Conservation (phyloP, 2,888 invertebrate species). For the Adelphocoris suturalis region DNA sequence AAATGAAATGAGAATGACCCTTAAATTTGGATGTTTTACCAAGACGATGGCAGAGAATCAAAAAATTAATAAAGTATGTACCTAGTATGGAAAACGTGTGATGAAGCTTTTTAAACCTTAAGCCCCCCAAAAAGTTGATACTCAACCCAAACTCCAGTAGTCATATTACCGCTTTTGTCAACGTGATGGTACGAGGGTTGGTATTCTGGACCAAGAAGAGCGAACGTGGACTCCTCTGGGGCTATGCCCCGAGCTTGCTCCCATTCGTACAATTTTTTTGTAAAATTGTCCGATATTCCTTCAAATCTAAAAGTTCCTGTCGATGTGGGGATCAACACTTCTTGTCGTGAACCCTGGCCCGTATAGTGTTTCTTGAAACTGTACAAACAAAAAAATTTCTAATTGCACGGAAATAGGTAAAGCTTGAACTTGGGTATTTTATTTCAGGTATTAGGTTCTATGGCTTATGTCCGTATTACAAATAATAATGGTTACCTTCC, state of each 20-base stretch:
- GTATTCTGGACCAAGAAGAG: slow-evolving; percentile 84
- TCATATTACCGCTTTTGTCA: not conserved
- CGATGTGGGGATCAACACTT: slow-evolving; percentile 90
- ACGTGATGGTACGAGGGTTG: slow-evolving; percentile 76
- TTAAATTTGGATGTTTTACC: no score
- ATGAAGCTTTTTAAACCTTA: no score
- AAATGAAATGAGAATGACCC: no score
- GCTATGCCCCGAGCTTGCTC: slow-evolving; percentile 92
- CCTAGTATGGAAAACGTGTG: no score
- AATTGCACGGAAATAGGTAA: no score
- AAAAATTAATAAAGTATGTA: no score
- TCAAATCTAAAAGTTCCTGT: slow-evolving; percentile 91
- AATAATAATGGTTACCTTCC: slow-evolving; percentile 13
- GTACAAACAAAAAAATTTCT: not conserved
- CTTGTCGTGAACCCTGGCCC: slow-evolving; percentile 80
- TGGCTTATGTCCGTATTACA: no score
- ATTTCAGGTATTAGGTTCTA: not conserved
- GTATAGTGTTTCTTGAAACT: slow-evolving; percentile 45
- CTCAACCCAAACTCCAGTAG: no score
- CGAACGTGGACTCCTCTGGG: slow-evolving; percentile 91
- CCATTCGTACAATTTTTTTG: slow-evolving; percentile 94
- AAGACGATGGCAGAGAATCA: no score
- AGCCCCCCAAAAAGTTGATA: no score
- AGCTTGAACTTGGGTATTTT: no score
- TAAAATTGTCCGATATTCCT: slow-evolving; percentile 93